These are phyloP conservation scores for Oryzias melastigma DNA, from an alignment of 2,113 vertebrate species.

Conservation along the genomic window DNA sequence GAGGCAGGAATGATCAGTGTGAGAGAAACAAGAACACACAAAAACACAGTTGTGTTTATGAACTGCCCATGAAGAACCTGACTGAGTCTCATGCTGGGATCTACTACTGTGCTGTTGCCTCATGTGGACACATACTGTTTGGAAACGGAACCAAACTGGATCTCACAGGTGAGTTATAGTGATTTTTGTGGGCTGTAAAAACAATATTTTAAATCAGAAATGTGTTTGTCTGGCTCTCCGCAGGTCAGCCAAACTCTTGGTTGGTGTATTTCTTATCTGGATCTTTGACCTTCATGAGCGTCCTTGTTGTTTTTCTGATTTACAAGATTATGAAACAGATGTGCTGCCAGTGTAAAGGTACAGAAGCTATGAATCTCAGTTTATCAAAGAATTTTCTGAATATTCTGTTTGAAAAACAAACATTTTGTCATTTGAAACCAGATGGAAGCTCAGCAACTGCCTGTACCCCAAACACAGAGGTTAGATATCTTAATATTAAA, in stretches of 20 bases:
- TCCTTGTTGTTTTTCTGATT: slow-evolving; percentile 23
- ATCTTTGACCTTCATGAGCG: slow-evolving; percentile 16
- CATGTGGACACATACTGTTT: too few species aligned
- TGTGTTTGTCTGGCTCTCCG: neutral
- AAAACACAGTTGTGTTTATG: too few species aligned
- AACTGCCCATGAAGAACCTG: too few species aligned
- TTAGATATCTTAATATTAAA: too few species aligned
- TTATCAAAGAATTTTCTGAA: neutral
- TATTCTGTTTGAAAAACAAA: too few species aligned
- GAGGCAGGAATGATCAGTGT: too few species aligned
- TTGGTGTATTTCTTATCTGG: slow-evolving; percentile 25
- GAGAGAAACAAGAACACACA: slow-evolving; percentile 15
- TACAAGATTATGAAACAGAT: neutral
- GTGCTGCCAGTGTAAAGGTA: slow-evolving; percentile 13
- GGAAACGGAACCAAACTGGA: too few species aligned
- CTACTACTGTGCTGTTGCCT: too few species aligned
- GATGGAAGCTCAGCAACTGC: too few species aligned
- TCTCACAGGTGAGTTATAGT: slow-evolving; percentile 21
- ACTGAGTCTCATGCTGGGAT: too few species aligned
- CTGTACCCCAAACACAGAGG: too few species aligned
- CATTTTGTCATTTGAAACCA: too few species aligned
- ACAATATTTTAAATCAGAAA: neutral
- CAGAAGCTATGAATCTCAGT: neutral
- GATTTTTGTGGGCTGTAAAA: slow-evolving; percentile 23
- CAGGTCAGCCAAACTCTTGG: neutral